Percentiles rank a stretch among this genome's conserved stretches.
phyloP scores from a whole-genome alignment of 2,797 vertebrate genomes.

The Tauraco hartlaubi region DNA sequence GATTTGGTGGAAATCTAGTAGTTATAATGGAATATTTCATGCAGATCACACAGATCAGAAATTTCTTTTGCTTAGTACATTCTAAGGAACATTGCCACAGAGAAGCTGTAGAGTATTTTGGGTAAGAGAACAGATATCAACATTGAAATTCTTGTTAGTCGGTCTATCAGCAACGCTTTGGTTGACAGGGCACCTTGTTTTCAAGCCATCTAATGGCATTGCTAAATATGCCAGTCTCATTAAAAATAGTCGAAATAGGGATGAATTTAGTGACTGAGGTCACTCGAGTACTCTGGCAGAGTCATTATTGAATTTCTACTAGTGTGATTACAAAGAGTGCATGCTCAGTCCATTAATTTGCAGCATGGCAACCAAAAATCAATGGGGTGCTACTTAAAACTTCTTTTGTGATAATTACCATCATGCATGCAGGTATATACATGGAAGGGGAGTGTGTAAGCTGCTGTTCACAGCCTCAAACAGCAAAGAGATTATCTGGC shows the following conservation, averaged over 20 bases:
- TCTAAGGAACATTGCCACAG: neutral
- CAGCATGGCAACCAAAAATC: slow-evolving; percentile 62
- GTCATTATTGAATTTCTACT: slow-evolving; percentile 60
- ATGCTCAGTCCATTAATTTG: slow-evolving; percentile 71
- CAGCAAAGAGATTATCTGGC: neutral
- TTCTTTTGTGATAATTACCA: slow-evolving; percentile 29
- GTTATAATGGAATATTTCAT: neutral
- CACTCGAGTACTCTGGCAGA: slow-evolving; percentile 32
- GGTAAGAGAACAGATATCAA: neutral
- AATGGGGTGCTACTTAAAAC: slow-evolving; percentile 52
- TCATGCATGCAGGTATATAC: neutral
- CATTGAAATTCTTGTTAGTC: neutral
- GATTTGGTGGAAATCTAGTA: neutral
- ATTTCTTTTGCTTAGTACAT: neutral
- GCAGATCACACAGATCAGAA: neutral
- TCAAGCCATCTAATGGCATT: neutral
- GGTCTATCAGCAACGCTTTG: neutral
- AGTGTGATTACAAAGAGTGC: slow-evolving; percentile 48
- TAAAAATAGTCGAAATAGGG: neutral
- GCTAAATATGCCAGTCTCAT: slow-evolving; percentile 8
- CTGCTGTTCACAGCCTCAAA: neutral
- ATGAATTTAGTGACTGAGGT: slow-evolving; percentile 36
- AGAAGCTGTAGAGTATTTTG: neutral
- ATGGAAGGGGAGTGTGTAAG: neutral
- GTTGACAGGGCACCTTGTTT: neutral